Evolutionary conservation across 2,797 vertebrate genomes (phyloP).

Genomic region (Centroberyx gerrardi): DNA sequence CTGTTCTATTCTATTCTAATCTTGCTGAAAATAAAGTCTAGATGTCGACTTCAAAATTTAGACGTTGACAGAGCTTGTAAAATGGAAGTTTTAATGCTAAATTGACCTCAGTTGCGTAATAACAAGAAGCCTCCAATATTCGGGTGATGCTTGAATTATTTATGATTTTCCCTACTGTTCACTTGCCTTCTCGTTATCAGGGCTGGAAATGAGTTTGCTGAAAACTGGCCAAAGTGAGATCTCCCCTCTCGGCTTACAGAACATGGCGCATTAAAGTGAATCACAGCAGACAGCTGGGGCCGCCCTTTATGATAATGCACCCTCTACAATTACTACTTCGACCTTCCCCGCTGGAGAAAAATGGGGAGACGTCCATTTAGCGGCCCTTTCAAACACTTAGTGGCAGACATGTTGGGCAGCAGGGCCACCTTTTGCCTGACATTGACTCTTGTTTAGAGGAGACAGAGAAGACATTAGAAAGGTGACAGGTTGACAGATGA

Average conservation of each 20-base stretch:
- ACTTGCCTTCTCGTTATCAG: constrained; percentile 60
- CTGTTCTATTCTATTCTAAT: neutral
- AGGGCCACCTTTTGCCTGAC: constrained; percentile 73
- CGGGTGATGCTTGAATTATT: constrained; percentile 70
- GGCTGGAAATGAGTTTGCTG: constrained; percentile 75
- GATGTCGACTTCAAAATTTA: constrained; percentile 3
- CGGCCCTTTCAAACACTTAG: constrained; percentile 83
- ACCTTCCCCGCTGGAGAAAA: constrained; percentile 87
- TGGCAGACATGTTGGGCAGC: constrained; percentile 83
- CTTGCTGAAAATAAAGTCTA: neutral
- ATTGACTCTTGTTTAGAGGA: constrained; percentile 78
- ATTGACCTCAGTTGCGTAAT: constrained; percentile 59
- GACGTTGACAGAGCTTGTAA: constrained; percentile 43
- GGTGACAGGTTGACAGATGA: constrained; percentile 69
- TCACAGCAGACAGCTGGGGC: constrained; percentile 86
- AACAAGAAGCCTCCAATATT: constrained; percentile 48
- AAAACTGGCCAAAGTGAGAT: constrained; percentile 78
- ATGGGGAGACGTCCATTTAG: constrained; percentile 81
- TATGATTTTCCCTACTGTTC: constrained; percentile 65
- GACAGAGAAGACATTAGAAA: constrained; percentile 67
- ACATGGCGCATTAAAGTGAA: constrained; percentile 82
- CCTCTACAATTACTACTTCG: constrained; percentile 88
- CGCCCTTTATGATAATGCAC: constrained; percentile 90
- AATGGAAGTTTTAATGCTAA: constrained; percentile 54
- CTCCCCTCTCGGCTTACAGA: constrained; percentile 71